Percentiles rank a stretch among this genome's conserved stretches.
Conservation (phyloP, 2,113 vertebrate genomes). For the Hippocampus comes region DNA sequence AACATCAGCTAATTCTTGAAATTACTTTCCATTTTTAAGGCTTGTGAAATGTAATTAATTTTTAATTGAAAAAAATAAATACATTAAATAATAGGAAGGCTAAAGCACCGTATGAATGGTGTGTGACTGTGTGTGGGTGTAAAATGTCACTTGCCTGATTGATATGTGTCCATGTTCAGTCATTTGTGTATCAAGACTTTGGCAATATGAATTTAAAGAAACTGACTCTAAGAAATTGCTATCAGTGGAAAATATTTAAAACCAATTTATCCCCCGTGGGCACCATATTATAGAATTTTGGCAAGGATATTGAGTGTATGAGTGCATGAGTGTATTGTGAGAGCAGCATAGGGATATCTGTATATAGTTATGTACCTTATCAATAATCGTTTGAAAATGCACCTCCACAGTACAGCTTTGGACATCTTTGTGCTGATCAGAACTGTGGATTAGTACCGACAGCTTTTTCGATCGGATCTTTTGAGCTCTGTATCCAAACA, state of each 20-base stretch:
- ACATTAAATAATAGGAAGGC: constrained; percentile 18
- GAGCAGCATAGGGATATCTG: constrained; percentile 1
- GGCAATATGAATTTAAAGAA: constrained; percentile 21
- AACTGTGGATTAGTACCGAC: constrained; percentile 94
- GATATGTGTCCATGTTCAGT: constrained; percentile 40
- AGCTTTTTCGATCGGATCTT: constrained; percentile 98
- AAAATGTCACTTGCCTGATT: constrained; percentile 37
- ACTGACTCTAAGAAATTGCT: constrained; percentile 1
- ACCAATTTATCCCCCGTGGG: not conserved
- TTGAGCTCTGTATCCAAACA: constrained; percentile 97
- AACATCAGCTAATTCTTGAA: not conserved
- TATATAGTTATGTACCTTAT: constrained; percentile 80
- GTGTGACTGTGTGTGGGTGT: constrained; percentile 27
- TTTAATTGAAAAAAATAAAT: not conserved
- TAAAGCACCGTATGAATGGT: constrained; percentile 26
- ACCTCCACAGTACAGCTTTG: constrained; percentile 94
- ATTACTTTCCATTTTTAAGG: not conserved
- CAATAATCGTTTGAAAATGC: constrained; percentile 97
- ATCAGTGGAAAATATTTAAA: constrained; percentile 5
- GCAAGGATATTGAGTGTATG: not conserved
- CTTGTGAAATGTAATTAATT: not conserved
- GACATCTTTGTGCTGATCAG: constrained; percentile 86
- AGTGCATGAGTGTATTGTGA: constrained; percentile 15
- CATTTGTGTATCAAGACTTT: constrained; percentile 15
- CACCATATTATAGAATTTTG: constrained; percentile 4